Base-by-base conservation (phyloP, 2,888 invertebrate species). In the Macrophya annulata region DNA sequence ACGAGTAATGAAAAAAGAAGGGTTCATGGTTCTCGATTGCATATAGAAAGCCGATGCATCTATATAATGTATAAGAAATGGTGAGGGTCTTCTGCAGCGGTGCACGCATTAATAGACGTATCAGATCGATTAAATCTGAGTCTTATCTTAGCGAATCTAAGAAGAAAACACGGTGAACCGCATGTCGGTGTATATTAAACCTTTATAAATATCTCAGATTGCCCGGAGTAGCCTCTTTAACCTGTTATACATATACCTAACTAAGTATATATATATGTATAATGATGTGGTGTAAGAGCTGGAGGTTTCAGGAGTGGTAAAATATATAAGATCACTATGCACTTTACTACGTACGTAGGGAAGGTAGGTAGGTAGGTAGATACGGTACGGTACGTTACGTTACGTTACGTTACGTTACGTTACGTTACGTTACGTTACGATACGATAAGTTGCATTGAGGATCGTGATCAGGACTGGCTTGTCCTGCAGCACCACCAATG, bases 81-180 rank as follows among this genome's bases (percentile, higher is more conserved):
- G 45, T 25, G 45, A 74, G 74, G 17, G 5, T 68, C 10, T 25
- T 15, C 68, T 15, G 12, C 12, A 12, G 37, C 8, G 37, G 25
- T 76, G 62, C 62, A 81, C 40, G 81, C 81, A 81, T 81, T 81
- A 81, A 91, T 92, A 90, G 89, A 88, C 87, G 86, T 68, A 93
- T 93, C 93, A 89, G 89, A 93, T 93, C 93, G 89, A 92, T 89
- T 92, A 91, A 92, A 93, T 93, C 93, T 93, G 89, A 86, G 82
- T 2, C 89, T 92, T 92, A 93, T 92, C 92, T 90, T 43, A 31
- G 43, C 86, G 87, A 90, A 93, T 93, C 93, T 92, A 91, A 93
- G 92, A 92, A 92, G 91, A 40, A 51, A 81, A 81, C 81, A 59
- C 81, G 81, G 81, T n/a, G 43, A 43, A 8, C 12, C 31, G 37